Base-by-base conservation (phyloP, 2,113 vertebrate genomes). In the Helogale parvula region DNA sequence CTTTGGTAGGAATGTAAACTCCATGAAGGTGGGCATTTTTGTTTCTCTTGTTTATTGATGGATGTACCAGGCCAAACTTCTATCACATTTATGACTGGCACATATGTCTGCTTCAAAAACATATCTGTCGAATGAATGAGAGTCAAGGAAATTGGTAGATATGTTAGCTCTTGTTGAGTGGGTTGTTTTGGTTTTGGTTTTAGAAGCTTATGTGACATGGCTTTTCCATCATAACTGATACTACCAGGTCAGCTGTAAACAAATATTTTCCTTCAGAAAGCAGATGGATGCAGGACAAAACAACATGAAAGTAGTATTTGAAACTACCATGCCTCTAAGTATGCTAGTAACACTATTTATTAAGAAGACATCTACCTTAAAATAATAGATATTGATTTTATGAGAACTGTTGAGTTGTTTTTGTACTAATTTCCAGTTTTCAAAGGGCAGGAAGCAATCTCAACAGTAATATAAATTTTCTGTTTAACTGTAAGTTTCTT, bases 321-420 rank as follows among this genome's bases (percentile, higher is more conserved):
- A 94, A 21, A 83, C 35, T 87, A 33, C 25, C 21, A 31, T 7
- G 5, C 3, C 91, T 85, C 82, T 82, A 85, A 76, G 88, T 60
- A 52, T 71, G 13, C 21, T 84, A 84, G 65, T 71, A 81, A 88
- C 31, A 74, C 33, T 83, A 80, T 90, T 85, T 14, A 52, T 45
- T 85, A 92, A 81, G 31, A 90, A 88, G 33, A 91, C 66, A 88
- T 94, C 57, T 88, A 41, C 45, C 88, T 63, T 90, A 85, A 94
- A 95, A 83, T 76, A 92, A 88, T 41, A 90, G 27, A 95, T 97
- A 95, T 31, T 76, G 7, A 76, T 68, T 92, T 96, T 68, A 10
- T 92, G 60, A 97, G 27, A 31, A 83, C 19, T 57, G 79, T 29
- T 89, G 3, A 95, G 0, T 25, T 16, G 35, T 76, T 81, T 92